phyloP scores from a whole-genome alignment of 2,113 vertebrate genomes.

The Channa maculata region DNA sequence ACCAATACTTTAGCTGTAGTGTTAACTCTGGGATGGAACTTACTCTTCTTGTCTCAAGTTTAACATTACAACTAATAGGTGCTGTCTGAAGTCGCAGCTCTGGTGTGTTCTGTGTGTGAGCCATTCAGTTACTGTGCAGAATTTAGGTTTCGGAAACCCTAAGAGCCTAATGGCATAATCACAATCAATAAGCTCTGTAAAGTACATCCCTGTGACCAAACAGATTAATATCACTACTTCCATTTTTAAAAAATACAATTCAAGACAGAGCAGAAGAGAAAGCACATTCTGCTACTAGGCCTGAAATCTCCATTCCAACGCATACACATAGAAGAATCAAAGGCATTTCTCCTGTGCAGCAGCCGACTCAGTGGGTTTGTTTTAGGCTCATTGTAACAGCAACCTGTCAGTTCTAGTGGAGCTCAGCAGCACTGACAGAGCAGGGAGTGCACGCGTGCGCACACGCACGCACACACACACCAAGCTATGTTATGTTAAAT shows the following conservation, averaged over 20 bases:
- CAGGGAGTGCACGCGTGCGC: constrained; percentile 5
- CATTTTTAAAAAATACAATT: not conserved
- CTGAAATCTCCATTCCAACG: constrained; percentile 60
- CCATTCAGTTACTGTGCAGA: too few species aligned
- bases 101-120: too few species aligned
- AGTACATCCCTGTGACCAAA: too few species aligned
- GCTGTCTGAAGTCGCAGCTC: too few species aligned
- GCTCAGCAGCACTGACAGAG: constrained; percentile 49
- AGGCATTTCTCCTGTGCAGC: constrained; percentile 79
- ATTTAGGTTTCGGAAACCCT: too few species aligned
- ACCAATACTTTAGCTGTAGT: too few species aligned
- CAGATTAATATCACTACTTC: not conserved
- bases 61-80: too few species aligned
- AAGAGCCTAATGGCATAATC: too few species aligned
- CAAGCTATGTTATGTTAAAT: not conserved
- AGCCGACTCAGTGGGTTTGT: constrained; percentile 65
- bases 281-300: constrained; percentile 37
- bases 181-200: too few species aligned
- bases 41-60: too few species aligned
- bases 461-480: constrained; percentile 21
- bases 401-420: constrained; percentile 78
- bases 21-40: too few species aligned
- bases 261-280: constrained; percentile 19
- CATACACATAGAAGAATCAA: constrained; percentile 72
- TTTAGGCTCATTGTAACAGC: constrained; percentile 80